Conservation (phyloP, 2,113 vertebrate genomes). For the Pseudorasbora parva region DNA sequence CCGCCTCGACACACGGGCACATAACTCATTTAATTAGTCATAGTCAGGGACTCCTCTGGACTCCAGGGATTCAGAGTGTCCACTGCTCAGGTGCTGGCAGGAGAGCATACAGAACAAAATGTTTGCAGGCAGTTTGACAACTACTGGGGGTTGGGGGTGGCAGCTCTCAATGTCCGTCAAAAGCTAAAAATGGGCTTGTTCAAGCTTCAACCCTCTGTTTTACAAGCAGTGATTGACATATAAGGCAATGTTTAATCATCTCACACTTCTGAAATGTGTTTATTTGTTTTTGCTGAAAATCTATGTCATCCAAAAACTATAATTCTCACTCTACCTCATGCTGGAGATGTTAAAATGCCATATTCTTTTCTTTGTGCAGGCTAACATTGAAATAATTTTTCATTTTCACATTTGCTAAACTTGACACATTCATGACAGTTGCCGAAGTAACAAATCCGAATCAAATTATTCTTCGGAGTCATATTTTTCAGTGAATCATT, state of each 20-base stretch:
- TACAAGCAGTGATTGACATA: not conserved
- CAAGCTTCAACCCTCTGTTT: not conserved
- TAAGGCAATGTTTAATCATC: not conserved
- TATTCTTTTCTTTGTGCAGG: not conserved
- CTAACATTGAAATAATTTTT: not conserved
- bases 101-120: constrained; percentile 47
- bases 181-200: not conserved
- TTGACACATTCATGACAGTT: not conserved
- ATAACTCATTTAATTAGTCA: constrained; percentile 60
- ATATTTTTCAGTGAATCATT: not conserved
- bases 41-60: constrained; percentile 49
- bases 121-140: constrained; percentile 51
- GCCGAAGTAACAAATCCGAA: not conserved
- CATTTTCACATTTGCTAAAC: not conserved
- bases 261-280: not conserved
- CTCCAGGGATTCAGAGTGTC: constrained; percentile 45
- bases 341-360: too few relatives aligned
- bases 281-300: not conserved
- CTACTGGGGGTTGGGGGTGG: not conserved
- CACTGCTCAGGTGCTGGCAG: constrained; percentile 33
- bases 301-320: not conserved
- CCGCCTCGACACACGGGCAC: constrained; percentile 5
- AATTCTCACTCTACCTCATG: too few relatives aligned
- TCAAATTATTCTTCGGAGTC: not conserved
- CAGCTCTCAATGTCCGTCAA: constrained; percentile 18